These are phyloP conservation scores for Molothrus ater DNA, from an alignment of 2,797 vertebrate genomes.

Conservation along the genomic window DNA sequence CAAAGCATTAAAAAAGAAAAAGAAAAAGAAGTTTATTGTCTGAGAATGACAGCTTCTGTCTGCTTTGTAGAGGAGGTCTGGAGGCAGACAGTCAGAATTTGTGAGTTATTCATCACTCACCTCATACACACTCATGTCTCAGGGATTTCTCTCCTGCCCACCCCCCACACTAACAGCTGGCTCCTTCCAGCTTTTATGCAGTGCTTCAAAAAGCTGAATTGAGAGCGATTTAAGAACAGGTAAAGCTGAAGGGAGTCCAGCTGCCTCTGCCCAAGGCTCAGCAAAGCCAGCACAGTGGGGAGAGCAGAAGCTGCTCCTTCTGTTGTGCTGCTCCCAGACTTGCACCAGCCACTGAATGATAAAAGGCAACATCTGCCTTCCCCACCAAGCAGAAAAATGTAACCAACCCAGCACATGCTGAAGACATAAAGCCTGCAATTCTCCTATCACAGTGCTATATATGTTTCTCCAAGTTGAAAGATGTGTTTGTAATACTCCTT, in stretches of 20 bases:
- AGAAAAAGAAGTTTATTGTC: not conserved
- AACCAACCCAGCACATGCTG: not conserved
- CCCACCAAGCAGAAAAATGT: not conserved
- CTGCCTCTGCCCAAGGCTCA: constrained; percentile 4
- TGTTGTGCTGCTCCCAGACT: not conserved
- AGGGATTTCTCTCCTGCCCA: not conserved
- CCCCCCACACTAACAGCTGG: not conserved
- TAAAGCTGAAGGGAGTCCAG: constrained; percentile 17
- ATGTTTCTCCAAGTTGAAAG: constrained; percentile 14
- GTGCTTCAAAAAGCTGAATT: not conserved
- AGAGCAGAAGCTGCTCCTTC: constrained; percentile 34
- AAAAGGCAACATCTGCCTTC: constrained; percentile 39
- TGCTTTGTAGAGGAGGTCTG: not conserved
- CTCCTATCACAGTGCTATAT: not conserved
- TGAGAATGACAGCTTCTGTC: not conserved
- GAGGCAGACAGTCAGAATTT: not conserved
- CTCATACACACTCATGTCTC: not conserved
- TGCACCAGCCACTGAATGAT: not conserved
- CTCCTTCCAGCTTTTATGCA: not conserved
- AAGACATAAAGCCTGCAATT: constrained; percentile 8
- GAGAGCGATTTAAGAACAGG: not conserved
- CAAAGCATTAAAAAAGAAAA: not conserved
- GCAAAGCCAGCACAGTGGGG: not conserved
- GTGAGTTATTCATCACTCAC: not conserved
- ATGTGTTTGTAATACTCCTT: constrained; percentile 8